Percentiles rank a stretch among this genome's conserved stretches.
These are phyloP conservation scores for Caenorhabditis zanzibari DNA, from an alignment of 2,888 invertebrate species.

Conservation along the genomic window DNA sequence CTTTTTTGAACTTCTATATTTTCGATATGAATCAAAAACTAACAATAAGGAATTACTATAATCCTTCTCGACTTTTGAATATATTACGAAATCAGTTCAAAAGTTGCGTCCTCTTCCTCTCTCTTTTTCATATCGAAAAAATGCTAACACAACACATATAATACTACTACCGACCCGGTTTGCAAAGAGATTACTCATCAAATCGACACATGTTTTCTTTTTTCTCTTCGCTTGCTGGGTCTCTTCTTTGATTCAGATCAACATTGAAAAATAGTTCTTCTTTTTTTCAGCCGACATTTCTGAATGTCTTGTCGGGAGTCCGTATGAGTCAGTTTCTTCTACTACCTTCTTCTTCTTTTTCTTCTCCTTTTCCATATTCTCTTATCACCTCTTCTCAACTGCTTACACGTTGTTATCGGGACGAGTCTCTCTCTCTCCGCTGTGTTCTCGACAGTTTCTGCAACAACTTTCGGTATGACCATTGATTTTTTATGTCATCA, in stretches of 20 bases:
- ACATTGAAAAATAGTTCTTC: not conserved
- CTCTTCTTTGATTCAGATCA: conserved; percentile 31
- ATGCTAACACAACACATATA: conserved; percentile 11
- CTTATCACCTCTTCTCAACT: conserved; percentile 7
- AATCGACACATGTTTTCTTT: conserved; percentile 55
- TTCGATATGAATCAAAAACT: too few relatives aligned
- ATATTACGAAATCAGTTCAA: conserved; percentile 20
- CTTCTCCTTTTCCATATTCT: conserved; percentile 5
- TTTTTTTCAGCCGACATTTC: conserved; percentile 32
- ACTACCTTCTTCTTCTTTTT: conserved; percentile 13
- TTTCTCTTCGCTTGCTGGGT: conserved; percentile 31
- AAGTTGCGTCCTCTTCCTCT: not conserved
- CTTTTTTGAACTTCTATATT: too few relatives aligned
- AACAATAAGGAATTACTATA: too few relatives aligned
- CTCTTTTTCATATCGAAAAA: conserved; percentile 6
- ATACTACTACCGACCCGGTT: conserved; percentile 22
- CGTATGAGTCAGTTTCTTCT: conserved; percentile 24
- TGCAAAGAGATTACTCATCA: conserved; percentile 52
- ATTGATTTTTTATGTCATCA: conserved; percentile 47
- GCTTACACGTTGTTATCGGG: conserved; percentile 57
- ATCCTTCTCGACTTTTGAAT: not conserved
- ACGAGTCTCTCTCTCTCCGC: conserved; percentile 26
- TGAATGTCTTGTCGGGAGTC: conserved; percentile 37
- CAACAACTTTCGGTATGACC: conserved; percentile 45
- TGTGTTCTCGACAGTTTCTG: conserved; percentile 38